Conservation (phyloP, 1,140 invertebrate genomes). For the Conus betulinus region DNA sequence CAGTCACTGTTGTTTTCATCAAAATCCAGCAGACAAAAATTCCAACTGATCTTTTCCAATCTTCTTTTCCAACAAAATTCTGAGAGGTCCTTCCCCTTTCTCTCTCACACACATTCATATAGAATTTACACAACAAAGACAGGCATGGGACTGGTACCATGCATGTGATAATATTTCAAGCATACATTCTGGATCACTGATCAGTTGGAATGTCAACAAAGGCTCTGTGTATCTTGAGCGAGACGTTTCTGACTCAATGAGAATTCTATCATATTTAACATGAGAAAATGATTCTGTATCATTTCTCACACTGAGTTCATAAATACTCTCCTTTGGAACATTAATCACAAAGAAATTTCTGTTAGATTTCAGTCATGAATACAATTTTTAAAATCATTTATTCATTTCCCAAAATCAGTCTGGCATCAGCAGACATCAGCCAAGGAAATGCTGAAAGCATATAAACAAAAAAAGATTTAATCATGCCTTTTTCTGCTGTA, state of each 20-base stretch:
- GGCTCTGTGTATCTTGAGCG: constrained; percentile 4
- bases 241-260: not conserved
- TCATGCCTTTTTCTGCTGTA: no score
- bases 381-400: no score
- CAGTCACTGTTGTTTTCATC: not conserved
- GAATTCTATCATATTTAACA: no score
- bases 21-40: not conserved
- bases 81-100: not conserved
- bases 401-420: no score
- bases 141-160: not conserved
- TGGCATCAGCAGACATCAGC: no score
- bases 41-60: not conserved
- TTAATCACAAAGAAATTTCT: no score
- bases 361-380: no score
- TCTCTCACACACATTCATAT: not conserved
- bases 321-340: no score
- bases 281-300: no score
- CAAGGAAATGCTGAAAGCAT: no score
- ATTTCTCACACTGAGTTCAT: no score
- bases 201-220: not conserved
- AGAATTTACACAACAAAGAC: not conserved
- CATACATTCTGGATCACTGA: not conserved
- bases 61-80: not conserved
- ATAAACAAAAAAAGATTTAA: no score
- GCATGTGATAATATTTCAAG: not conserved